Base-by-base conservation (phyloP, 2,797 vertebrate species). In the Huso huso region DNA sequence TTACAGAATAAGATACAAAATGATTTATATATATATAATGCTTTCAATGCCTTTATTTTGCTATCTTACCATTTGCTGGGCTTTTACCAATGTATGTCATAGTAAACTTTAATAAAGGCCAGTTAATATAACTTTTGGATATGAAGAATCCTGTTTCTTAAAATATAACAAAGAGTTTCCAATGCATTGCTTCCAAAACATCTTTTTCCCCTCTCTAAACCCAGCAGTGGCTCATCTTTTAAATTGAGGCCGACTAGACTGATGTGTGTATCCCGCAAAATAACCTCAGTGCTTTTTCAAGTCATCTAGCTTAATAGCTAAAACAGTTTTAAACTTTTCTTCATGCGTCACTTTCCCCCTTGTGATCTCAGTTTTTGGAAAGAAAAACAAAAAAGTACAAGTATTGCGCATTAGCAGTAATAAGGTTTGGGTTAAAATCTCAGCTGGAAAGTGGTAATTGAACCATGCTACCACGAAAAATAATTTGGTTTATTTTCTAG, bases 401-500 rank as follows among this genome's bases (percentile, higher is more conserved):
- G 55, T 58, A 13, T 58, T 58, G n/a, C 12, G 55, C 15, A 58
- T 8, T 13, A 9, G 37, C 6, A 1, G 12, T 11, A 18, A 7
- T 48, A 48, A 11, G 23, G 64, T 6, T 10, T n/a, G 58, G 48
- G 55, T 59, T 59, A 71, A 66, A 8, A 66, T 62, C 65, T 57
- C 49, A 10, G 65, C 10, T 71, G 60, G 58, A 64, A 23, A 50
- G 55, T 66, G 50, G 58, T n/a, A 66, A 61, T 62, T 53, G 63
- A 66, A 57, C 64, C 75, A 76, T 66, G 69, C 78, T 79, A 75
- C 73, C 75, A 76, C 71, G 80, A 75, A 84, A 81, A 85, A 86
- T 84, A 85, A 86, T 87, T 84, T 79, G 72, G 81, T 83, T 83
- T 84, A 85, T 86, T 86, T 84, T 83, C 79, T 84, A 49, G 79